A percentile compares a stretch with the other conserved stretches of the same genome.
These are phyloP conservation scores for Drosophila murphyi DNA, from an alignment of 1,140 invertebrate species.

Conservation along the genomic window DNA sequence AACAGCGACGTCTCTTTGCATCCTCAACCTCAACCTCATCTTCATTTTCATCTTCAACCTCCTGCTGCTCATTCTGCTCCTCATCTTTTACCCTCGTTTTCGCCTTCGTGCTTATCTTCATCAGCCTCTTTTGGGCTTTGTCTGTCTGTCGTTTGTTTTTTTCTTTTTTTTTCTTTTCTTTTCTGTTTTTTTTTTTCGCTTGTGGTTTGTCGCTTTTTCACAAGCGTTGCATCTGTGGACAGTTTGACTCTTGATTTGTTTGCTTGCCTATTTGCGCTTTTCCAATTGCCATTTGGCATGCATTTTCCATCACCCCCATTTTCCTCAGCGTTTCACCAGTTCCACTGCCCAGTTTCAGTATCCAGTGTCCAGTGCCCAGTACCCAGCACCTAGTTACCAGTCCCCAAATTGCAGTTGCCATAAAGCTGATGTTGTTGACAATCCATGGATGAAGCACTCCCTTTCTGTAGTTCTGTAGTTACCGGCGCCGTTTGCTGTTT, in stretches of 20 bases:
- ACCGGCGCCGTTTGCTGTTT: slow-evolving; percentile 20
- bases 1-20: slow-evolving; percentile 36
- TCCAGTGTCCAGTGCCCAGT: background rate
- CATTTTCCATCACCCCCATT: slow-evolving; percentile 38
- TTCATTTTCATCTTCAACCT: background rate
- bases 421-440: slow-evolving; percentile 40
- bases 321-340: slow-evolving; percentile 38
- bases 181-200: slow-evolving; percentile 12
- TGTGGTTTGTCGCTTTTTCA: slow-evolving; percentile 31
- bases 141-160: background rate
- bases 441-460: slow-evolving; percentile 36
- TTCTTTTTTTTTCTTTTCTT: background rate
- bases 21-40: slow-evolving; percentile 15
- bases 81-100: background rate
- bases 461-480: slow-evolving; percentile 20
- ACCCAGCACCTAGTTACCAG: background rate
- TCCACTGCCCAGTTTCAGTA: background rate
- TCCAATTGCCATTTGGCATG: slow-evolving; percentile 52
- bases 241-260: slow-evolving; percentile 41
- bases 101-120: background rate
- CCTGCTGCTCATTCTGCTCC: background rate
- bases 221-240: slow-evolving; percentile 21
- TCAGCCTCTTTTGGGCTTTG: background rate
- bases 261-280: slow-evolving; percentile 49
- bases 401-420: background rate